Conservation (phyloP, 2,113 vertebrate species). For the Melanocharis versteri region DNA sequence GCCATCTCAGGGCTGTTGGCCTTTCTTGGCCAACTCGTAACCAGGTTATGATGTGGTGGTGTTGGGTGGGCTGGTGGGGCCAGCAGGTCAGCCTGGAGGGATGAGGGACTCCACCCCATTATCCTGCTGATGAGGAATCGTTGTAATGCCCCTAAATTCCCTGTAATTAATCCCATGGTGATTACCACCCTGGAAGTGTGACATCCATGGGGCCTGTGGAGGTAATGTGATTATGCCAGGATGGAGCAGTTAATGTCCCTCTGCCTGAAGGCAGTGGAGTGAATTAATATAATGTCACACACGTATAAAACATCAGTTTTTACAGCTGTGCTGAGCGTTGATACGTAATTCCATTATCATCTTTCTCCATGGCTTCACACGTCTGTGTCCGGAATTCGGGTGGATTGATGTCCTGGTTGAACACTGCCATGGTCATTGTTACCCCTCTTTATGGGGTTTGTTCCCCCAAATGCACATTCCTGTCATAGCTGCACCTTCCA, state of each 20-base stretch:
- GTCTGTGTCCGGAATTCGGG: neutral
- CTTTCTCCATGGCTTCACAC: neutral
- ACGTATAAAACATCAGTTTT: neutral
- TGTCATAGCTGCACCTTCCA: neutral
- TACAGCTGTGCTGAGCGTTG: neutral
- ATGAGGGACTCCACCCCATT: neutral
- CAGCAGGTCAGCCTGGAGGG: neutral
- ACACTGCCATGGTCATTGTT: neutral
- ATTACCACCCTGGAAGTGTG: neutral
- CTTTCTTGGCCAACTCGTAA: neutral
- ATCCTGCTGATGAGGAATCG: neutral
- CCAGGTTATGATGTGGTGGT: fast-evolving
- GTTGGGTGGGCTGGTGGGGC: neutral
- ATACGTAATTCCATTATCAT: neutral
- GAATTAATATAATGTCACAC: neutral
- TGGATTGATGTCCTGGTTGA: neutral
- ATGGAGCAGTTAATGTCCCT: neutral
- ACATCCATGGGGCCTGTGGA: neutral
- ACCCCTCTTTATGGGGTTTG: neutral
- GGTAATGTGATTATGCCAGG: neutral
- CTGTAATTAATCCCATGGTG: neutral
- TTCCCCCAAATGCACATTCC: neutral
- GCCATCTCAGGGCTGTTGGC: neutral
- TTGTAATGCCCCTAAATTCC: neutral
- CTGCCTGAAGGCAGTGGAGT: neutral